These are phyloP conservation scores for Pachliopta kotzebuea DNA, from an alignment of 2,888 invertebrate genomes.

Conservation along the genomic window DNA sequence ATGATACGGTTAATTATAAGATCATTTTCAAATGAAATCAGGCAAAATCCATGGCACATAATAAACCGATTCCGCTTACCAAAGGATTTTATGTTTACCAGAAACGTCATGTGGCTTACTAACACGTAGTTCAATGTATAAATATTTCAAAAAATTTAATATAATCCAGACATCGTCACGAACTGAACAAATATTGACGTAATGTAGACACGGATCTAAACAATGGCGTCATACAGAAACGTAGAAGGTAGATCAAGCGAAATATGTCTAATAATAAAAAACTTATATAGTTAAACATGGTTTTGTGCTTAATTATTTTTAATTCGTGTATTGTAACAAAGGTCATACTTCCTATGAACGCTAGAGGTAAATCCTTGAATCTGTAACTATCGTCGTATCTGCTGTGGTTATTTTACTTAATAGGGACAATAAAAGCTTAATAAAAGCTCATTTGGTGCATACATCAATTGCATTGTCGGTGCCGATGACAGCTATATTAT, in stretches of 20 bases:
- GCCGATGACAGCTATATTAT: too few relatives aligned
- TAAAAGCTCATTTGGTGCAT: too few relatives aligned
- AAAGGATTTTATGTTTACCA: neutral
- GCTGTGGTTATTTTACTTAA: too few relatives aligned
- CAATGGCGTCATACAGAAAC: neutral
- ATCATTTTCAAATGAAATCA: too few relatives aligned
- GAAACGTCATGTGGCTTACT: conserved; percentile 6
- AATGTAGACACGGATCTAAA: neutral
- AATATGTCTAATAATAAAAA: neutral
- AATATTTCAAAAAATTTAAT: neutral
- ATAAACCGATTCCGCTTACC: neutral
- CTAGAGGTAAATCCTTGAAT: too few relatives aligned
- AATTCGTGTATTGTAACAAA: neutral
- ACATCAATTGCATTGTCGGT: too few relatives aligned
- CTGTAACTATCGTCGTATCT: too few relatives aligned
- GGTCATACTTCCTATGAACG: neutral
- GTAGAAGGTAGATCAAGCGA: neutral
- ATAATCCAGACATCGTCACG: neutral
- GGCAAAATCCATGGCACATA: neutral
- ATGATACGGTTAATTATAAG: too few relatives aligned
- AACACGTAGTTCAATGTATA: neutral
- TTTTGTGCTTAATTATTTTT: neutral
- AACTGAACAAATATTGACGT: conserved; percentile 3
- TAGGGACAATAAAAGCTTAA: too few relatives aligned
- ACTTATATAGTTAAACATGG: neutral